Percentiles rank a stretch among this genome's conserved stretches.
Conservation (phyloP, 2,888 invertebrate genomes). For the Drosophila demipolita region DNA sequence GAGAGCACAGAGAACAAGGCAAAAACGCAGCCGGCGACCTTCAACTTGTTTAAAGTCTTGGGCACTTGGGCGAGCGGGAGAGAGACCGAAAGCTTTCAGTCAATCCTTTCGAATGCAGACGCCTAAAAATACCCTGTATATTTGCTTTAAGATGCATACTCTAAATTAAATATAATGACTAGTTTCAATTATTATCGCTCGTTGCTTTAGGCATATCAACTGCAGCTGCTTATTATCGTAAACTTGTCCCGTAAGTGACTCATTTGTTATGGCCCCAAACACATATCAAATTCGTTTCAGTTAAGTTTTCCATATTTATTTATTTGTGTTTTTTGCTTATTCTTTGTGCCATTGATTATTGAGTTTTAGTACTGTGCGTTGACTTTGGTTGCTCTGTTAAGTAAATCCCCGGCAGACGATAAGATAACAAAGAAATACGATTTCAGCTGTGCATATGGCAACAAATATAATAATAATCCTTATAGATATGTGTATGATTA, state of each 20-base stretch:
- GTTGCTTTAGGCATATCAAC: not conserved
- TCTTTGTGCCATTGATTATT: conserved; percentile 10
- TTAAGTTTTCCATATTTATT: not conserved
- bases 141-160: not conserved
- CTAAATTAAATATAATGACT: not conserved
- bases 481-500: conserved; percentile 26
- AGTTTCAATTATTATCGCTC: conserved; percentile 19
- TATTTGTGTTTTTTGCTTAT: not conserved
- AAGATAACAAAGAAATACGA: conserved; percentile 38
- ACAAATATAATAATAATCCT: conserved; percentile 21
- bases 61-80: not conserved
- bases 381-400: conserved; percentile 5
- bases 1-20: conserved; percentile 1
- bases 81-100: not conserved
- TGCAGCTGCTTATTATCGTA: conserved; percentile 7
- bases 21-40: not conserved
- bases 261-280: conserved; percentile 10
- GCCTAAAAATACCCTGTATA: not conserved
- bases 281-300: conserved; percentile 1
- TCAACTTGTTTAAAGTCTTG: conserved; percentile 7
- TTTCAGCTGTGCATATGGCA: conserved; percentile 33
- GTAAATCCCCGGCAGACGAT: conserved; percentile 35
- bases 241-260: conserved; percentile 16
- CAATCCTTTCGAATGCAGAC: not conserved
- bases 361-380: not conserved